Evolutionary conservation across 1,140 invertebrate genomes (phyloP), one percentile per base, ranked within the genome.

Genomic region (Teleopsis dalmanni): DNA sequence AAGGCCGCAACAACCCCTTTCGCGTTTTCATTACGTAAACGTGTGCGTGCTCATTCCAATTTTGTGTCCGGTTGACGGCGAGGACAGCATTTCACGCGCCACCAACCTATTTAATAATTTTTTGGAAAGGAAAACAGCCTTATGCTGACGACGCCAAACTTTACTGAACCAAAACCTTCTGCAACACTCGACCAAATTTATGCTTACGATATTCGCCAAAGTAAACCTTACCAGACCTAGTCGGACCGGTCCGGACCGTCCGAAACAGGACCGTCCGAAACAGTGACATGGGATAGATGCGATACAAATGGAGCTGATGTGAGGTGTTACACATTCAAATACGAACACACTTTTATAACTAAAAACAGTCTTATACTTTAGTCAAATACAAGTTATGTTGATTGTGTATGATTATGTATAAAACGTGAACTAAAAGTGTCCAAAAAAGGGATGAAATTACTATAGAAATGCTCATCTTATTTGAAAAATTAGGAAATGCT

Each of bases 31-130:
- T n/a, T n/a, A n/a, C n/a, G n/a, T n/a, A n/a, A n/a, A n/a, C n/a
- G n/a, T n/a, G n/a, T n/a, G n/a, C n/a, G n/a, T n/a, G n/a, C n/a
- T n/a, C n/a, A n/a, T n/a, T n/a, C n/a, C n/a, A n/a, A n/a, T n/a
- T 47, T n/a, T 37, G 56, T 34, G 34, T 52, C 36, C 51, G 48
- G 54, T 57, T 57, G 47, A 55, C 56, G 49, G 41, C 41, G 16
- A 43, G 62, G 59, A 65, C 59, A 59, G 57, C 62, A 65, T 64
- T 64, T 65, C 58, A 64, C 61, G 61, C 64, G 60, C 59, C 57
- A 64, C 62, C 60, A 53, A 59, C 62, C 64, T 53, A 57, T 65
- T 59, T 64, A 64, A 64, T 64, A 64, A 64, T 64, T 64, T 62
- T 56, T 59, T 57, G 59, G 56, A 59, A 59, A n/a, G n/a, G n/a